Percentiles rank a stretch among this genome's conserved stretches.
Evolutionary conservation across 2,888 invertebrate species (phyloP).

Genomic region (Phragmatobia fuliginosa): DNA sequence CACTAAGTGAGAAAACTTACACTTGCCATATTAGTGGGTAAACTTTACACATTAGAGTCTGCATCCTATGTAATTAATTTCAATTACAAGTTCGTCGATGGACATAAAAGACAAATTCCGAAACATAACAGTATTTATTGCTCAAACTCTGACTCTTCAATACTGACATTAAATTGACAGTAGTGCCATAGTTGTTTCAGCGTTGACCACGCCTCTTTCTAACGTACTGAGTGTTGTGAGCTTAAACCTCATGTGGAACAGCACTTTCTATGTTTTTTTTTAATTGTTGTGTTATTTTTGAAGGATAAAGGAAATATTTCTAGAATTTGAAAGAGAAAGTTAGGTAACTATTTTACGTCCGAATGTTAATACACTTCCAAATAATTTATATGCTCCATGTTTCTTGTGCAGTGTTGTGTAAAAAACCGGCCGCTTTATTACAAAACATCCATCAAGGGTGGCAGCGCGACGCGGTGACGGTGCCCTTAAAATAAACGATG

Average conservation of each 20-base stretch:
- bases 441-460: conserved; percentile 55
- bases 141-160: background rate
- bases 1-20: background rate
- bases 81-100: background rate
- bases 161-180: too few species aligned
- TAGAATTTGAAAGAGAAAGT: background rate
- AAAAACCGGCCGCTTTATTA: conserved; percentile 56
- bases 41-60: background rate
- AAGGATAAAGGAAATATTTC: too few species aligned
- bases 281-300: too few species aligned
- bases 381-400: conserved; percentile 32
- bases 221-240: too few species aligned
- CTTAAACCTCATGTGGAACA: too few species aligned
- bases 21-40: background rate
- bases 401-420: conserved; percentile 30
- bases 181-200: too few species aligned
- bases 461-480: background rate
- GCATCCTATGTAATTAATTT: background rate
- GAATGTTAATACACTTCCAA: conserved; percentile 35
- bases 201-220: too few species aligned
- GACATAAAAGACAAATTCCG: background rate
- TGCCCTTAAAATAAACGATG: conserved; percentile 58
- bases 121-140: background rate
- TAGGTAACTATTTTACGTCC: background rate
- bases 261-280: too few species aligned